Percentiles rank a stretch among this genome's conserved stretches.
phyloP scores from a whole-genome alignment of 2,888 invertebrate genomes.

The Apamea crenata region DNA sequence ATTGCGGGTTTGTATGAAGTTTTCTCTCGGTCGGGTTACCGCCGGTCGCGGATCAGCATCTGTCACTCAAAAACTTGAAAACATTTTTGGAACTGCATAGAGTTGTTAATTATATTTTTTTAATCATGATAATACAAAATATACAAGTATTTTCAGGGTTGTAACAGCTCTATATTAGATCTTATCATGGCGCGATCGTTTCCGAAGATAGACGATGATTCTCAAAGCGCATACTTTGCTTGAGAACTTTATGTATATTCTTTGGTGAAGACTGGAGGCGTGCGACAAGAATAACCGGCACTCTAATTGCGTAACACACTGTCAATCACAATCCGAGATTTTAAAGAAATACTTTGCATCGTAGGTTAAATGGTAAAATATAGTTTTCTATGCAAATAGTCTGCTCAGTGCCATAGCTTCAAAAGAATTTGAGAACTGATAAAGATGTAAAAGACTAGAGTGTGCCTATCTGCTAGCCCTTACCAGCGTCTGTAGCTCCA shows the following conservation, averaged over 20 bases:
- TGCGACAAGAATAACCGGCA: neutral
- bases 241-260: neutral
- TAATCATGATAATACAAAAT: neutral
- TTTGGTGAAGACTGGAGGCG: neutral
- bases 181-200: neutral
- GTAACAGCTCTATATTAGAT: neutral
- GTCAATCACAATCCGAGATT: neutral
- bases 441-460: neutral
- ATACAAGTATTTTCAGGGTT: neutral
- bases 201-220: neutral
- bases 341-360: neutral
- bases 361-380: neutral
- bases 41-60: neutral
- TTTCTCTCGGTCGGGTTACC: neutral
- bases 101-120: neutral
- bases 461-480: constrained; percentile 32
- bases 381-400: neutral
- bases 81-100: neutral
- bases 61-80: neutral
- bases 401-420: neutral
- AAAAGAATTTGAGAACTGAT: neutral
- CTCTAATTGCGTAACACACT: neutral
- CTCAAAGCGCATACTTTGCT: neutral
- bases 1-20: neutral
- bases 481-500: constrained; percentile 80